phyloP scores from a whole-genome alignment of 2,113 vertebrate genomes.

The Hassar affinis region DNA sequence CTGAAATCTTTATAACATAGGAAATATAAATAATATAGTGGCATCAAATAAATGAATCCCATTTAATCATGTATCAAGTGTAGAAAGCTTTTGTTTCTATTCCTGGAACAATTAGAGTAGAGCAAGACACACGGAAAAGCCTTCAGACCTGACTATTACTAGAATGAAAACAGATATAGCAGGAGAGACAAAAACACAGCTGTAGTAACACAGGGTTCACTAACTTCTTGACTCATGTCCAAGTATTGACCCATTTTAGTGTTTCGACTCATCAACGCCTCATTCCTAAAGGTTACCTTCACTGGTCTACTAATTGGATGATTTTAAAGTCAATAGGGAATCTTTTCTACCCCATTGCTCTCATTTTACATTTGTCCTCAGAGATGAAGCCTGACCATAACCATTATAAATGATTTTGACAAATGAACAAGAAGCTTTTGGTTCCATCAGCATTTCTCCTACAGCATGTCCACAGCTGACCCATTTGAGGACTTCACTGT shows the following conservation, averaged over 20 bases:
- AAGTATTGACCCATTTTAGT: conserved; percentile 32
- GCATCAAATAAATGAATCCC: background rate
- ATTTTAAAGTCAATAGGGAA: conserved; percentile 15
- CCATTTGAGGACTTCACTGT: background rate
- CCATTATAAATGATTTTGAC: background rate
- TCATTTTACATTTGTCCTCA: background rate
- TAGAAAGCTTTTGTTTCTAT: background rate
- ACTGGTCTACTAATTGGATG: conserved; percentile 18
- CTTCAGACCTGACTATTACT: background rate
- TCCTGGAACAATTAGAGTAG: background rate
- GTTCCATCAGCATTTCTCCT: background rate
- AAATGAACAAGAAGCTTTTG: background rate
- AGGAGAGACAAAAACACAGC: background rate
- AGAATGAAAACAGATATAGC: conserved; percentile 12
- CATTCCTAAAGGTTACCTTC: conserved; percentile 20
- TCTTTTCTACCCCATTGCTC: background rate
- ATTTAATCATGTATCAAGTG: background rate
- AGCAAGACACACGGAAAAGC: background rate
- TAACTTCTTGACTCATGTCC: conserved; percentile 8
- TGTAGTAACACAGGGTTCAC: background rate
- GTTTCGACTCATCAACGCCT: background rate
- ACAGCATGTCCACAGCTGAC: background rate
- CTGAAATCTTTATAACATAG: background rate
- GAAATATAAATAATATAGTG: background rate
- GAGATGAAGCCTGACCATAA: background rate